Base-by-base conservation (phyloP, 2,888 invertebrate species). In the Chrysomela aeneicollis region DNA sequence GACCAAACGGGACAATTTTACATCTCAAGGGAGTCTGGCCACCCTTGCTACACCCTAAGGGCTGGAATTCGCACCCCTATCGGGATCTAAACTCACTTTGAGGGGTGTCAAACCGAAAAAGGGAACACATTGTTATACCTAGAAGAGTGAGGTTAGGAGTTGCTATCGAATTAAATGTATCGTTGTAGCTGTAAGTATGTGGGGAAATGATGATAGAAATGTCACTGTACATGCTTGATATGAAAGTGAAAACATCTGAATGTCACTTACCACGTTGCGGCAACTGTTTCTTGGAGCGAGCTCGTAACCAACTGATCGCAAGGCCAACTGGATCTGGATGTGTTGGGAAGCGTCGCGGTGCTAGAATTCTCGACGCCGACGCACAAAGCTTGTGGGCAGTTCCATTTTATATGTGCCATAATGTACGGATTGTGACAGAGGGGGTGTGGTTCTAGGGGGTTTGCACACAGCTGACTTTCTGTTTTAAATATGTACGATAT, bases 381-480 rank as follows among this genome's bases (percentile, higher is more conserved):
- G 82, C 82, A 79, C 75, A 78, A 78, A 77, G 78, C 76, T 78
- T 79, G 82, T 82, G 83, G 83, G 83, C 82, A 80, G 83, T 82
- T 81, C 81, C 77, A 78, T 76, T 73, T 74, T 79, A 79, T 80
- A 79, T 80, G 77, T 78, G 85, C 86, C 86, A 85, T 86, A 86
- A 83, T 83, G 85, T 86, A 86, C 87, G 77, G 80, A 82, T 82
- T 81, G 82, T 82, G 82, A 82, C 82, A 79, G 82, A 82, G 81
- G 82, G 83, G 83, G 83, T 85, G 83, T 85, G 85, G 85, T 84
- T 85, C n/a, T n/a, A n/a, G n/a, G n/a, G 87, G 10, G 10, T 83
- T 86, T 84, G 85, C 84, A 83, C 82, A 76, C 79, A 77, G 80
- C 82, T 80, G 82, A 65, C 66, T 68, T 55, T 63, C 73, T 62